Evolutionary conservation across 1,140 invertebrate genomes (phyloP).

Genomic region (Drosophila quadrilineata): DNA sequence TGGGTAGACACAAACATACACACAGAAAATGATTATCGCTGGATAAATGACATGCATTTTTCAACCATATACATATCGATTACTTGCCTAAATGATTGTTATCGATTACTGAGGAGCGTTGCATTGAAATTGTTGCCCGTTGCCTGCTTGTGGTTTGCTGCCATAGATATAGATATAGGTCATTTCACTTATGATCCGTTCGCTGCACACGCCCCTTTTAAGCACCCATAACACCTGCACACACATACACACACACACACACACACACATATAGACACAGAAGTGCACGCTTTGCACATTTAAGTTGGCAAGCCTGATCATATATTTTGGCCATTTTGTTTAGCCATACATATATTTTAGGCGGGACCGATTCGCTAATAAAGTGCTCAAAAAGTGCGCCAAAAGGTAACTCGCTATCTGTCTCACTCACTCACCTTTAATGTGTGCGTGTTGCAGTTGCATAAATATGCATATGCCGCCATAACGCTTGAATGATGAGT

Average conservation of each 20-base stretch:
- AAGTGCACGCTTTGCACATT: conserved; percentile 34
- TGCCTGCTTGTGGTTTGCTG: neutral
- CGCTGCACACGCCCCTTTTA: conserved; percentile 31
- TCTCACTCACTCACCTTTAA: neutral
- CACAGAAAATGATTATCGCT: too few species aligned
- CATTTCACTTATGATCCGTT: conserved; percentile 20
- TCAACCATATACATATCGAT: too few species aligned
- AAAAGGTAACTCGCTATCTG: neutral
- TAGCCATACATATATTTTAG: conserved; percentile 49
- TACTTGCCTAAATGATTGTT: too few species aligned
- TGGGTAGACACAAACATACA: too few species aligned
- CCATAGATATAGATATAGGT: conserved; percentile 17
- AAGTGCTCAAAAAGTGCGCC: conserved; percentile 37
- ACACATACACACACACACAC: conserved; percentile 5
- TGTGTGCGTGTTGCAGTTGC: conserved; percentile 65
- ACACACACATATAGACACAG: conserved; percentile 2
- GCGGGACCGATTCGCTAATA: conserved; percentile 47
- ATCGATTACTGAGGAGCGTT: too few species aligned
- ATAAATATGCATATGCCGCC: conserved; percentile 60
- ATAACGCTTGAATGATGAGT: conserved; percentile 52
- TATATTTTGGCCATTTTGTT: conserved; percentile 40
- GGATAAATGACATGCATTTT: too few species aligned
- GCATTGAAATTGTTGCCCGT: neutral
- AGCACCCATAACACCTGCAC: too few species aligned
- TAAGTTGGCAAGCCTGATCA: conserved; percentile 19